Evolutionary conservation across 2,797 vertebrate genomes (phyloP), one percentile per base, ranked within the genome.

Genomic region (Enteromius argenteus): DNA sequence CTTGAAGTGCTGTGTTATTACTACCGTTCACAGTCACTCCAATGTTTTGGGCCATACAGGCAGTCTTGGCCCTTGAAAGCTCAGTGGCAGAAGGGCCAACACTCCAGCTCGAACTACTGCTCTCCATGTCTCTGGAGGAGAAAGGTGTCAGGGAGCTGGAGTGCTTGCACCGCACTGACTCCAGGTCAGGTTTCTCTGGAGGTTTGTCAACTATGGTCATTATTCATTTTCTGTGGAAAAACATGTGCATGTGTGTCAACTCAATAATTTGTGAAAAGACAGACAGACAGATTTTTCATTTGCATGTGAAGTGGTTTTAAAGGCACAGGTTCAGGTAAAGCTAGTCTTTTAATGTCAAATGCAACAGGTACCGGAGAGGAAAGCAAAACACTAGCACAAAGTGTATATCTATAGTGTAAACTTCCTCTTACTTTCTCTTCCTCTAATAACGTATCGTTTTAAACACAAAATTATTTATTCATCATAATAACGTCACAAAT

Each of bases 201-300:
- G 94, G 92, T 94, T 97, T 97, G 96, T 99, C 97, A 97, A 97
- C 97, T 97, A 98, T 98, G 94, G 97, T 99, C 98, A 99, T 99
- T 96, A 96, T 98, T 99, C 96, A 98, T 96, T 94, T 84, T 95
- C 98, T 99, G 95, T 58, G 58, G 53, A 62, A 62, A 77, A 64
- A 42, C 14, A 89, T 4, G 90, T 10, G 39, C 1, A 88, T 2
- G 88, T 1, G 0, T 15, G 32, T 76, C 8, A 23, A 23, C 53
- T 42, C 32, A 27, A 76, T 60, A 1, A 15, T 39, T 39, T 76
- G 17, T 76, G 13, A 60, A 37, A 42, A 76, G 3, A 60, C 3
- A 9, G 35, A 75, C 2, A 5, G 46, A 35, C 17, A 76, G 51
- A 39, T 32, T 74, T 49, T 73, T 51, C 2, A 23, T 27, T 42